These are phyloP conservation scores for Hystrix brachyura DNA, from an alignment of 2,113 vertebrate genomes.

Conservation along the genomic window DNA sequence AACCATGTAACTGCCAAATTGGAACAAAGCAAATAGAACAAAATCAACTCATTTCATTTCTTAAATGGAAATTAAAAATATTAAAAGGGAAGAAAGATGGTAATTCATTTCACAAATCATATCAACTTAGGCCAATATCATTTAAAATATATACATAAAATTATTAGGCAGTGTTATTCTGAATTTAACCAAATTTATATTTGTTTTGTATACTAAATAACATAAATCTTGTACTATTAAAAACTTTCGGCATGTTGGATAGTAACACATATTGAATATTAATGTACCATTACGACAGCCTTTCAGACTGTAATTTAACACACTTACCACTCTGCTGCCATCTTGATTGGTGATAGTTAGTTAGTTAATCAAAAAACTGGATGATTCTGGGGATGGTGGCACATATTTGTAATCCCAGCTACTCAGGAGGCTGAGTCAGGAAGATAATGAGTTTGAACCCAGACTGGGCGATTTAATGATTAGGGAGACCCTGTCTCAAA, in stretches of 20 bases:
- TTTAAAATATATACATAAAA: not conserved
- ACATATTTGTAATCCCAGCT: not conserved
- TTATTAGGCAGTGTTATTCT: not conserved
- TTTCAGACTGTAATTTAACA: not conserved
- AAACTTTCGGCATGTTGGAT: not conserved
- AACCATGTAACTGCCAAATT: not conserved
- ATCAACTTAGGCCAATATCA: not conserved
- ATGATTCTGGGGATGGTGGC: not conserved
- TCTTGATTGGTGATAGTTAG: not conserved
- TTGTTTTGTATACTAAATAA: not conserved
- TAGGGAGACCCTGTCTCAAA: not conserved
- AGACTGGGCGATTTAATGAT: not conserved
- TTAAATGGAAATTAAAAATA: not conserved
- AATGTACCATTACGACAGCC: not conserved
- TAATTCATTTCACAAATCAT: not conserved
- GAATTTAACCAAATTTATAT: not conserved
- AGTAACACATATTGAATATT: not conserved
- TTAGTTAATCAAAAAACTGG: not conserved
- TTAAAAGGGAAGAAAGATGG: not conserved
- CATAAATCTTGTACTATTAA: not conserved
- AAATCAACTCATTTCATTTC: not conserved
- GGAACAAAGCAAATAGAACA: not conserved
- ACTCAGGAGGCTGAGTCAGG: not conserved
- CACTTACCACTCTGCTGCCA: not conserved
- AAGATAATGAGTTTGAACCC: not conserved